Conservation (phyloP, 2,797 vertebrate species). For the Melopsittacus undulatus region DNA sequence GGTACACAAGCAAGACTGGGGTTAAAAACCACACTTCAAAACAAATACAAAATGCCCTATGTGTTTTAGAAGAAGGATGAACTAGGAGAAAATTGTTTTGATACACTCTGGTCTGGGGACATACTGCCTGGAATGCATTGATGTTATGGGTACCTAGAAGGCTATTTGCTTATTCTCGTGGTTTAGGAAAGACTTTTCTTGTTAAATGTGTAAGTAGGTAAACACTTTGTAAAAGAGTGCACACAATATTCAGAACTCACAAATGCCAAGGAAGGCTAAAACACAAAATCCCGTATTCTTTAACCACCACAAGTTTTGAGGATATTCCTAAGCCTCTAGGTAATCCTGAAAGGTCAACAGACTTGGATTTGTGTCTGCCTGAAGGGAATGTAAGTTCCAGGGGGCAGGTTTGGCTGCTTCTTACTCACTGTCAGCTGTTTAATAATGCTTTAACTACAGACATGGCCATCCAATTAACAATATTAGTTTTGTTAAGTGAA, state of each 20-base stretch:
- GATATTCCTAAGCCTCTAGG: not conserved
- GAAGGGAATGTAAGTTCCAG: not conserved
- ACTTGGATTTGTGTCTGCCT: not conserved
- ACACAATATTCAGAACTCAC: conserved; percentile 40
- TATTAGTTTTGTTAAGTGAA: not conserved
- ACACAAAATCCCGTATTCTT: conserved; percentile 46
- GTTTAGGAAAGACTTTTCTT: conserved; percentile 9
- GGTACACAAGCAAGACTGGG: not conserved
- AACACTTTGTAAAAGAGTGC: not conserved
- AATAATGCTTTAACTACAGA: not conserved
- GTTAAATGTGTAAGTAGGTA: not conserved
- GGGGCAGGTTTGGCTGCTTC: not conserved
- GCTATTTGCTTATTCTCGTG: not conserved
- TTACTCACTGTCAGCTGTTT: not conserved
- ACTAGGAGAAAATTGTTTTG: not conserved
- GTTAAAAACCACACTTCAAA: not conserved
- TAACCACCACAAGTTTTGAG: conserved; percentile 12
- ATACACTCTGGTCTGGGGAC: not conserved
- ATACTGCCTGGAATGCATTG: not conserved
- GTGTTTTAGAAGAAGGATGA: not conserved
- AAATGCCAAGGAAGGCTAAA: conserved; percentile 45
- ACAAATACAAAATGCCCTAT: not conserved
- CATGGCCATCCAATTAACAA: not conserved
- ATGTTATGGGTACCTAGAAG: not conserved
- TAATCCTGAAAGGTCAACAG: conserved; percentile 42